phyloP scores from a whole-genome alignment of 2,888 invertebrate genomes.

The Drosophila colorata region DNA sequence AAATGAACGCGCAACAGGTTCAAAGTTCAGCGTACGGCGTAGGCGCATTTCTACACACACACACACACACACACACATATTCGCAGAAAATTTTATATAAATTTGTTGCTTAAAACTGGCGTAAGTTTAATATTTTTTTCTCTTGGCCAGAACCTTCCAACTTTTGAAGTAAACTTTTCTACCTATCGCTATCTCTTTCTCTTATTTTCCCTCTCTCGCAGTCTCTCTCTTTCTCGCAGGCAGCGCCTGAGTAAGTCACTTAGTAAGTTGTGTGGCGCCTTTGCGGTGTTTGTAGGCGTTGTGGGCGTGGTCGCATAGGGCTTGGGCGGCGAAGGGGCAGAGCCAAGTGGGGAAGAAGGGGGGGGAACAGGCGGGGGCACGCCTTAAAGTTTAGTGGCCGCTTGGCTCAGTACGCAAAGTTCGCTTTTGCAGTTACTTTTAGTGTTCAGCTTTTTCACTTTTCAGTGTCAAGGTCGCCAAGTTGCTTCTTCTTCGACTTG shows the following conservation, averaged over 20 bases:
- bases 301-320: constrained; percentile 14
- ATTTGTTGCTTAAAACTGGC: constrained; percentile 75
- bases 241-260: constrained; percentile 8
- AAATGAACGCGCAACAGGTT: constrained; percentile 24
- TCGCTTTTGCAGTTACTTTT: constrained; percentile 70
- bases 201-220: background rate
- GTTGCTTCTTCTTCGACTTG: constrained; percentile 44
- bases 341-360: background rate
- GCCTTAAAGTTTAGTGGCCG: constrained; percentile 74
- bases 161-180: constrained; percentile 68
- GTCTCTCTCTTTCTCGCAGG: constrained; percentile 21
- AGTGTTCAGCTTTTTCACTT: constrained; percentile 45
- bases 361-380: constrained; percentile 14
- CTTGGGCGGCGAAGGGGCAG: background rate
- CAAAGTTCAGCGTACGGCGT: constrained; percentile 66
- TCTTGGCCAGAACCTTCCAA: constrained; percentile 28
- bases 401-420: constrained; percentile 64
- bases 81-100: constrained; percentile 62
- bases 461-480: constrained; percentile 74
- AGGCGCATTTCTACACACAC: constrained; percentile 25
- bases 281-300: constrained; percentile 13
- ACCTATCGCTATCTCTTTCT: constrained; percentile 25
- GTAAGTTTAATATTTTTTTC: constrained; percentile 69
- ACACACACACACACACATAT: constrained; percentile 18
- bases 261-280: constrained; percentile 39